Base-by-base conservation (phyloP, 1,140 invertebrate species). In the Dendrolimus punctatus region DNA sequence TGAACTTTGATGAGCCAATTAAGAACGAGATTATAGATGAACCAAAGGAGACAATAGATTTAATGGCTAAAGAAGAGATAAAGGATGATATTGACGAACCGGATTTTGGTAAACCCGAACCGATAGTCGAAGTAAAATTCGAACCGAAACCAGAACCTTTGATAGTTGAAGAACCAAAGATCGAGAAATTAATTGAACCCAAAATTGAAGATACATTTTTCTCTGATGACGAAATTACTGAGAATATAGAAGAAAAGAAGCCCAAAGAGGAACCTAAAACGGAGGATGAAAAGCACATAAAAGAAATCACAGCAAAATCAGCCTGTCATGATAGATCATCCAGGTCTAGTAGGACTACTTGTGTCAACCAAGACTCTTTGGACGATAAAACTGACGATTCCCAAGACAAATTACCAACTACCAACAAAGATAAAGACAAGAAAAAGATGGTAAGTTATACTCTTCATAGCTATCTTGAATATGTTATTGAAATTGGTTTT, bases 391-490 rank as follows among this genome's bases (percentile, higher is more conserved):
- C 88, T 59, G 69, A 89, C 80, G 66, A 88, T 68, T 68, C 89
- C 69, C 72, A 91, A 88, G 71, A 91, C 86, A 69, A 91, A 89
- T 58, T 91, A 87, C 73, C 89, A 80, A 78, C 68, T 39, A 61
- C 53, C 9, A 69, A 53, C 7, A 88, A 85, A 61, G 78, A 80
- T 6, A 88, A 87, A 55, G 86, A 87, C 50, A 88, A 87, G 61
- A 84, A 81, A 55, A 89, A 88, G 82, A 87, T 88, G 87, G 88
- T 86, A 72, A 84, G 71, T 66, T 46, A 37, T 38, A 37, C 6
- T 39, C 8, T 39, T 23, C 38, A 10, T 10, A 40, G 23, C 23
- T 23, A 3, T 23, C 23, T 1, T 23, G 23, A 23, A 3, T 23
- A 23, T 23, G 1, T 23, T 23, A 23, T 23, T 3, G 23, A 23